Evolutionary conservation across 2,113 vertebrate species (phyloP), one percentile per base, ranked within the genome.

Genomic region (Ophiodon elongatus): DNA sequence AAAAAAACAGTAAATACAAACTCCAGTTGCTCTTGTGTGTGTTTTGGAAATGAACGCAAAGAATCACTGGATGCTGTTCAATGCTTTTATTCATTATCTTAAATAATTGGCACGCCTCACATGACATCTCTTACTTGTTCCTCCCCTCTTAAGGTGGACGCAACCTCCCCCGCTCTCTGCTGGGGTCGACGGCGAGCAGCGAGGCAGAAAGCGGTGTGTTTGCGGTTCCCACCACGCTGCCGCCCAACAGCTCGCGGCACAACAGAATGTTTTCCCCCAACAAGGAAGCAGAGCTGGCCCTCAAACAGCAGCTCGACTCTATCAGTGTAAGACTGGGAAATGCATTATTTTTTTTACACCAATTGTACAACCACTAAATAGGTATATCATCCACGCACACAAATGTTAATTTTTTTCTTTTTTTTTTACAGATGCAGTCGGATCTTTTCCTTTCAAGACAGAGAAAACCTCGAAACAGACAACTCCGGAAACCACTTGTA

Each of bases 381-480:
- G 1, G 6, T n/a, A 10, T 8, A 9, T 37, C 4, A 0, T 56
- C 15, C 31, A 41, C 4, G 47, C 11, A 14, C 10, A 35, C 21
- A 37, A 56, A 41, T 47, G 2, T 59, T 59, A n/a, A 57, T 8
- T 23, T 66, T 65, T n/a, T 33, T 6, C 1, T 0, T 6, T 13
- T 37, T 62, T 25, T 65, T 39, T 79, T 69, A 9, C 76, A 94
- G 93, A 94, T 94, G 92, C 96, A 98, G 96, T 97, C 98, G 0
- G 98, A 99, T 81, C 97, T 99, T 89, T 99, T 99, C 91, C 93
- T 98, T 82, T 96, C 97, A 0, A 97, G 98, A 87, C 96, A 97
- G 73, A 93, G 97, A 90, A 99, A 99, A 84, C 78, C 96, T 80
- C 93, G 97, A 82, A 99, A 96, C 88, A 95, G 98, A 80, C 97